These are phyloP conservation scores for Eueides isabella DNA, from an alignment of 1,140 invertebrate genomes.

Conservation along the genomic window DNA sequence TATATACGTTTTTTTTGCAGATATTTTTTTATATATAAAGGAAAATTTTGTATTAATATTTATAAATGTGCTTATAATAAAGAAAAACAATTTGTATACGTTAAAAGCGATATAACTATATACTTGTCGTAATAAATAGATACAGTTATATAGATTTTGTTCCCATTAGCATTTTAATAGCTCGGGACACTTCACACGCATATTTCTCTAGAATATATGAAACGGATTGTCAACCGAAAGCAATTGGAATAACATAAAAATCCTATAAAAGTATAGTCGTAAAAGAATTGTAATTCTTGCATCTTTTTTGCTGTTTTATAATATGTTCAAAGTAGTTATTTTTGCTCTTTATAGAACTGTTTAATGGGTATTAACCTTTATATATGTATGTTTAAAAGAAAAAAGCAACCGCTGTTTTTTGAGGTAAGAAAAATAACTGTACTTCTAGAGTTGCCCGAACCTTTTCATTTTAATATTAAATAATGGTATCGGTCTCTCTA, in stretches of 20 bases:
- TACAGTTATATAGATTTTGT: slow-evolving; percentile 57
- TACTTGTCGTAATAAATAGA: neutral
- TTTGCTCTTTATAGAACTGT: slow-evolving; percentile 24
- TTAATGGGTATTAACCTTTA: slow-evolving; percentile 31
- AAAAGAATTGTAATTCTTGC: slow-evolving; percentile 68
- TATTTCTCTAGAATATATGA: slow-evolving; percentile 75
- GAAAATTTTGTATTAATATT: neutral
- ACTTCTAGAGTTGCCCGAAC: slow-evolving; percentile 9
- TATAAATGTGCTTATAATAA: neutral
- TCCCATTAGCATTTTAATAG: slow-evolving; percentile 73
- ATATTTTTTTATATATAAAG: neutral
- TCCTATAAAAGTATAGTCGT: slow-evolving; percentile 73
- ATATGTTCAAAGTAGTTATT: slow-evolving; percentile 18
- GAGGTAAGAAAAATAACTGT: slow-evolving; percentile 17
- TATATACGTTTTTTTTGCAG: neutral
- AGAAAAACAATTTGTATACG: neutral
- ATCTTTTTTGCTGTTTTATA: slow-evolving; percentile 51
- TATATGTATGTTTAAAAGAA: neutral
- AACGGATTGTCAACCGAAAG: slow-evolving; percentile 68
- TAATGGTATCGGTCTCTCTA: slow-evolving; percentile 16
- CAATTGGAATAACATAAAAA: slow-evolving; percentile 77
- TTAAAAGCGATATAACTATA: neutral
- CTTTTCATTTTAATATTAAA: slow-evolving; percentile 26
- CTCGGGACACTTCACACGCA: slow-evolving; percentile 55
- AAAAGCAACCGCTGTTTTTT: slow-evolving; percentile 17